Percentiles rank a stretch among this genome's conserved stretches.
phyloP scores from a whole-genome alignment of 2,888 invertebrate genomes.

The Coelogynopora nodosa region DNA sequence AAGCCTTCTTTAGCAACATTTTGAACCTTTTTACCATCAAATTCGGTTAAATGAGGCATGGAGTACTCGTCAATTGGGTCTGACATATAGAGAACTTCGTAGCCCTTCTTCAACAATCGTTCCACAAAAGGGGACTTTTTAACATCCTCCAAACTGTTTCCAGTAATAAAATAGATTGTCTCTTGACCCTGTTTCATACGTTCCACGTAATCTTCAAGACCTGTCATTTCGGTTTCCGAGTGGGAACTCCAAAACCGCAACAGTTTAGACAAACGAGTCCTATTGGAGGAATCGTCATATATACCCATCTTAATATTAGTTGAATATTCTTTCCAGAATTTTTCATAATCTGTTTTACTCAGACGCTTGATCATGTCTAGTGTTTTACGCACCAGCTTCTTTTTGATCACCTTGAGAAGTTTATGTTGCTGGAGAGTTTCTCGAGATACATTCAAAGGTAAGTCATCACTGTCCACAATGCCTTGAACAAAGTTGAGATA shows the following conservation, averaged over 20 bases:
- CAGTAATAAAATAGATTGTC: slow-evolving; percentile 88
- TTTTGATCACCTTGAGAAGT: slow-evolving; percentile 95
- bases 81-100: slow-evolving; percentile 82
- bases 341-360: slow-evolving; percentile 77
- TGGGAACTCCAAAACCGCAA: slow-evolving; percentile 80
- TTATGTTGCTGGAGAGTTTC: slow-evolving; percentile 98
- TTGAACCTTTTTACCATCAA: slow-evolving; percentile 91
- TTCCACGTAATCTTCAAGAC: slow-evolving; percentile 80
- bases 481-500: slow-evolving; percentile 91
- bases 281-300: slow-evolving; percentile 93
- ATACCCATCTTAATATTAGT: slow-evolving; percentile 94
- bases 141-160: slow-evolving; percentile 75
- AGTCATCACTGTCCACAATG: slow-evolving; percentile 95
- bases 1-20: slow-evolving; percentile 98
- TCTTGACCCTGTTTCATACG: slow-evolving; percentile 88
- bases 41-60: slow-evolving; percentile 93
- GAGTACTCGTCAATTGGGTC: slow-evolving; percentile 94
- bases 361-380: slow-evolving; percentile 97
- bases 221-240: slow-evolving; percentile 68
- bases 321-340: slow-evolving; percentile 98
- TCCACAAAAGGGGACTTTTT: slow-evolving; percentile 81
- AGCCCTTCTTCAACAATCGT: slow-evolving; percentile 78
- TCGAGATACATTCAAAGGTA: slow-evolving; percentile 93
- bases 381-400: slow-evolving; percentile 92
- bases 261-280: slow-evolving; percentile 88